Evolutionary conservation across 1,140 invertebrate species (phyloP).

Genomic region (Heliconius hewitsoni): DNA sequence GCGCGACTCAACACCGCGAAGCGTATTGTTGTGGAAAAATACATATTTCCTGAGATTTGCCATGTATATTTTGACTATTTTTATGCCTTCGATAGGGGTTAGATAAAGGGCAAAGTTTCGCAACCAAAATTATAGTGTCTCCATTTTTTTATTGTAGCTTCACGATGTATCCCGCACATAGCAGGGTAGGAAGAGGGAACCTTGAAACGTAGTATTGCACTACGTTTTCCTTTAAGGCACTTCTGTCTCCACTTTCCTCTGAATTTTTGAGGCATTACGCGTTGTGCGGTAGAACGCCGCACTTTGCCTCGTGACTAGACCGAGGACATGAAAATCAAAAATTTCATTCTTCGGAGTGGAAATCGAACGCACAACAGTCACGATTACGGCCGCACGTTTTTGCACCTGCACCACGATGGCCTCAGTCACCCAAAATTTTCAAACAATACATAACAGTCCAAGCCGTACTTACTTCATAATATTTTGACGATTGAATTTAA

Average conservation of each 20-base stretch:
- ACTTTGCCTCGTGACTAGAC: neutral
- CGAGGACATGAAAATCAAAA: neutral
- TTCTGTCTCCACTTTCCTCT: neutral
- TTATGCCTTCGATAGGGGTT: no score
- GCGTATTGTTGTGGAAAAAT: no score
- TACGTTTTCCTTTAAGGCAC: neutral
- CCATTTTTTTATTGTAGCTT: neutral
- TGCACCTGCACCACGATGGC: no score
- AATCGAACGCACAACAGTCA: neutral
- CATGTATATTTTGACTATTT: no score
- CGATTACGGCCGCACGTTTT: neutral
- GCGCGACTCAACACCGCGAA: no score
- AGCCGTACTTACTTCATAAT: no score
- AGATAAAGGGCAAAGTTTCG: no score
- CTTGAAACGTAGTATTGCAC: neutral
- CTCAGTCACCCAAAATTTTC: no score
- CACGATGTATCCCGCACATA: neutral
- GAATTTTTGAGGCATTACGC: neutral
- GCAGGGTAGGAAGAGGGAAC: neutral
- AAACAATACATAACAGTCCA: no score
- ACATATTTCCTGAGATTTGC: no score
- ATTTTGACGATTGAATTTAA: no score
- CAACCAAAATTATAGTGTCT: neutral
- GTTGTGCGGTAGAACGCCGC: neutral
- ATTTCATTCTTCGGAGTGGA: neutral